Conservation (phyloP, 1,140 invertebrate genomes). For the Telenomus remus region DNA sequence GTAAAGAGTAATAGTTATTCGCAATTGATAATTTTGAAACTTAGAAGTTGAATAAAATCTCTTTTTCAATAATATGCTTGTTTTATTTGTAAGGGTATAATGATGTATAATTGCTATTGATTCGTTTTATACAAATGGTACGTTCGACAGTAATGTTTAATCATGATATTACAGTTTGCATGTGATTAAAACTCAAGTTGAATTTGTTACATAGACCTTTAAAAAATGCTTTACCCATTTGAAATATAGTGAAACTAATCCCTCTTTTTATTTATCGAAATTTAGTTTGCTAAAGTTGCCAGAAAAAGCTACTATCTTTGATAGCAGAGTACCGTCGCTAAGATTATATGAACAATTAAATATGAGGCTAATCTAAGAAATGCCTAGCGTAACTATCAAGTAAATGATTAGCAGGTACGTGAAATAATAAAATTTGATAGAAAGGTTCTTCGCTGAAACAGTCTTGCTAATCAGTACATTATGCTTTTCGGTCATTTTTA, state of each 20-base stretch:
- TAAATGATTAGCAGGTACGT: slow-evolving; percentile 15
- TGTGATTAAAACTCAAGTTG: slow-evolving; percentile 9
- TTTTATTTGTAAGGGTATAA: slow-evolving; percentile 26
- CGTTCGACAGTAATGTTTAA: slow-evolving; percentile 11
- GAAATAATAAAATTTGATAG: slow-evolving; percentile 11
- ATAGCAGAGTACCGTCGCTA: slow-evolving; percentile 9
- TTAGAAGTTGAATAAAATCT: background rate
- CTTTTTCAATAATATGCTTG: slow-evolving; percentile 13
- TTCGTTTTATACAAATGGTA: slow-evolving; percentile 30
- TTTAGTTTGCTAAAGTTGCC: background rate
- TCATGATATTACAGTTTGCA: slow-evolving; percentile 7
- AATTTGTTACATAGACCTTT: slow-evolving; percentile 5
- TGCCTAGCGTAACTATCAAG: slow-evolving; percentile 10
- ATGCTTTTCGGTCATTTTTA: slow-evolving; percentile 9
- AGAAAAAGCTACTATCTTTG: background rate
- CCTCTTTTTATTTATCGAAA: background rate
- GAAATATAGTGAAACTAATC: background rate
- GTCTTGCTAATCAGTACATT: slow-evolving; percentile 41
- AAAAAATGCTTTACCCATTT: slow-evolving; percentile 5
- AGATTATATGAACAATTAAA: background rate
- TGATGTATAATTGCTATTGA: slow-evolving; percentile 8
- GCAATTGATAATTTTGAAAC: no score
- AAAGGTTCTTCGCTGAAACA: slow-evolving; percentile 18
- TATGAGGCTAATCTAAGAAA: no score
- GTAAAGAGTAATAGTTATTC: no score